Percentiles rank a stretch among this genome's conserved stretches.
phyloP scores from a whole-genome alignment of 2,113 vertebrate genomes.

The Chloebia gouldiae region DNA sequence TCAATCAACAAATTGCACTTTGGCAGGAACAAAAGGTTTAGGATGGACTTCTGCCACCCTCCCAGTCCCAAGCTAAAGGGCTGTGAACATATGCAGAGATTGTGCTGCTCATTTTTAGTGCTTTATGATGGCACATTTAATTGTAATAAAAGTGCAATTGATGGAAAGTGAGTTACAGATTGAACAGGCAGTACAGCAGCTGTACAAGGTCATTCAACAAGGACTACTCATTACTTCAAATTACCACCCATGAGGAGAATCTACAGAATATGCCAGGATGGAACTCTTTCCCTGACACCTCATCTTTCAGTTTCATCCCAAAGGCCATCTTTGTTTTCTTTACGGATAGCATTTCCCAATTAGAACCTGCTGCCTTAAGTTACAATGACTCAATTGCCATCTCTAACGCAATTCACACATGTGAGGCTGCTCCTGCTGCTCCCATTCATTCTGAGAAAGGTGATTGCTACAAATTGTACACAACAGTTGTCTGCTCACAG shows the following conservation, averaged over 20 bases:
- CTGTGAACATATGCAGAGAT: slow-evolving; percentile 57
- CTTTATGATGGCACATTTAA: slow-evolving; percentile 59
- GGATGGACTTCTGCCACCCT: slow-evolving; percentile 65
- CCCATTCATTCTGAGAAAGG: neutral
- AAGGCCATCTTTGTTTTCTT: slow-evolving; percentile 52
- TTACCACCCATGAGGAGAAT: slow-evolving; percentile 63
- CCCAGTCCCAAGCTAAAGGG: slow-evolving; percentile 49
- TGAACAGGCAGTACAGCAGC: slow-evolving; percentile 59
- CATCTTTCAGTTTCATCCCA: slow-evolving; percentile 59
- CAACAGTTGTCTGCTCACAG: neutral
- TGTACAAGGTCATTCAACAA: slow-evolving; percentile 65
- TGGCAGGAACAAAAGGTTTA: slow-evolving; percentile 59
- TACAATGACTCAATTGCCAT: neutral
- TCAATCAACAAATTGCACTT: slow-evolving; percentile 62
- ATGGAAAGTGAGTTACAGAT: slow-evolving; percentile 57
- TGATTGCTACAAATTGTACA: neutral
- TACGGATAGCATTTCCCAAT: slow-evolving; percentile 22
- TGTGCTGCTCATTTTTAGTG: slow-evolving; percentile 59
- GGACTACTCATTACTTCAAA: slow-evolving; percentile 70
- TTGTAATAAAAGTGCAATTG: slow-evolving; percentile 60
- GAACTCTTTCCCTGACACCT: slow-evolving; percentile 42
- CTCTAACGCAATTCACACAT: neutral
- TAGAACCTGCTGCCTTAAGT: slow-evolving; percentile 43
- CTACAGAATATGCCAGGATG: slow-evolving; percentile 9
- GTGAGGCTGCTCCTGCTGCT: neutral